Percentiles rank a stretch among this genome's conserved stretches.
These are phyloP conservation scores for Clupea harengus DNA, from an alignment of 2,113 vertebrate species.

Conservation along the genomic window DNA sequence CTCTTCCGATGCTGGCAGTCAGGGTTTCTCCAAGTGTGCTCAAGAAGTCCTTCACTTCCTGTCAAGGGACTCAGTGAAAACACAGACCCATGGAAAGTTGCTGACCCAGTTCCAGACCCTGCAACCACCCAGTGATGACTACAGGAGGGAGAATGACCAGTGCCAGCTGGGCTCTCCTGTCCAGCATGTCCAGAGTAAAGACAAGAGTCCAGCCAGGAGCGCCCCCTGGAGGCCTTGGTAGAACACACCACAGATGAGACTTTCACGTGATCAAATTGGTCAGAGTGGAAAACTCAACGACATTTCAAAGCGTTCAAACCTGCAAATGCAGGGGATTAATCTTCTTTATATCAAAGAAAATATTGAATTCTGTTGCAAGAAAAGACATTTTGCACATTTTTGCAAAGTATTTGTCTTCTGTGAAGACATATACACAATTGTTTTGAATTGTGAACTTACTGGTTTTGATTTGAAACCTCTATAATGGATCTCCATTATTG, in stretches of 20 bases:
- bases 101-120: slow-evolving; percentile 54
- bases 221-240: slow-evolving; percentile 71
- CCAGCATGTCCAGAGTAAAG: slow-evolving; percentile 48
- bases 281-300: not conserved
- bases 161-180: slow-evolving; percentile 44
- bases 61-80: slow-evolving; percentile 53
- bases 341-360: not conserved
- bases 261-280: not conserved
- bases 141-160: slow-evolving; percentile 42
- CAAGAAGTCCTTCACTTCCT: slow-evolving; percentile 62
- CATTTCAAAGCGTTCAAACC: not conserved
- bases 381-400: not conserved
- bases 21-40: slow-evolving; percentile 65
- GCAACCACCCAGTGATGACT: slow-evolving; percentile 43
- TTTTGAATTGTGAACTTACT: not conserved
- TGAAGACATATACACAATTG: not conserved
- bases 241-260: slow-evolving; percentile 28
- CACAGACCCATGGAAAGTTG: slow-evolving; percentile 48
- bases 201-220: slow-evolving; percentile 45
- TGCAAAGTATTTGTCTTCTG: not conserved
- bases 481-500: not conserved
- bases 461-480: not conserved
- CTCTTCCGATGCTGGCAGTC: slow-evolving; percentile 48
- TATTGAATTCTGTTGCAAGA: not conserved
- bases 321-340: too few species aligned